These are phyloP conservation scores for Coenobita brevimanus DNA, from an alignment of 1,140 invertebrate genomes.

Conservation along the genomic window DNA sequence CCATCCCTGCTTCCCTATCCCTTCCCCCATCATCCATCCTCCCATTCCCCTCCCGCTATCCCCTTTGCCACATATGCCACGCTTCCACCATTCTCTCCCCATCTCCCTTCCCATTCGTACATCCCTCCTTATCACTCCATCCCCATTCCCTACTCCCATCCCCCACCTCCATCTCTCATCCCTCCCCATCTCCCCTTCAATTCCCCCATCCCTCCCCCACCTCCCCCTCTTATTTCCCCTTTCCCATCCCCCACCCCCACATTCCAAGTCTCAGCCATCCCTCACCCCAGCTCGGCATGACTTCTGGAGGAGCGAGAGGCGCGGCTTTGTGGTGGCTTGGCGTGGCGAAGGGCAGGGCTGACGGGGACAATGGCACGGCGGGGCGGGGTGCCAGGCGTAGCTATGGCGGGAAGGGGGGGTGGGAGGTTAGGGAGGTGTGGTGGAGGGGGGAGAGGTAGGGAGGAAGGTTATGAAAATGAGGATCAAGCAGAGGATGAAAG, in stretches of 20 bases:
- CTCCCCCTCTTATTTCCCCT: not conserved
- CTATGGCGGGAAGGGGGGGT: not conserved
- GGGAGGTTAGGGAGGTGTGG: not conserved
- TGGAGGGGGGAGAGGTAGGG: not conserved
- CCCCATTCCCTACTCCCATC: not conserved
- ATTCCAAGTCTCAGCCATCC: not conserved
- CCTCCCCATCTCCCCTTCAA: not conserved
- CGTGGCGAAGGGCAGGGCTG: not conserved
- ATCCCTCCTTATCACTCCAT: not conserved
- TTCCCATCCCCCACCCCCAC: not conserved
- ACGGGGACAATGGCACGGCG: conserved; percentile 25
- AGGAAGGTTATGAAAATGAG: too few relatives aligned
- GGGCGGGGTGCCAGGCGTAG: not conserved
- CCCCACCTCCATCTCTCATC: not conserved
- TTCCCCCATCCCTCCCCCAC: not conserved
- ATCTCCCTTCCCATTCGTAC: too few relatives aligned
- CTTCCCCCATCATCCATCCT: too few relatives aligned
- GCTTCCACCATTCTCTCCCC: too few relatives aligned
- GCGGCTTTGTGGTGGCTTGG: conserved; percentile 20
- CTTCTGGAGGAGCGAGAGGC: conserved; percentile 31
- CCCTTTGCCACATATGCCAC: too few relatives aligned
- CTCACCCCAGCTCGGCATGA: conserved; percentile 25
- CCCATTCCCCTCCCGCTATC: too few relatives aligned
- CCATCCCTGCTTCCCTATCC: too few relatives aligned
- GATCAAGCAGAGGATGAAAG: too few relatives aligned